Evolutionary conservation across 2,797 vertebrate genomes (phyloP).

Genomic region (Petrocephalus schoutedeni): DNA sequence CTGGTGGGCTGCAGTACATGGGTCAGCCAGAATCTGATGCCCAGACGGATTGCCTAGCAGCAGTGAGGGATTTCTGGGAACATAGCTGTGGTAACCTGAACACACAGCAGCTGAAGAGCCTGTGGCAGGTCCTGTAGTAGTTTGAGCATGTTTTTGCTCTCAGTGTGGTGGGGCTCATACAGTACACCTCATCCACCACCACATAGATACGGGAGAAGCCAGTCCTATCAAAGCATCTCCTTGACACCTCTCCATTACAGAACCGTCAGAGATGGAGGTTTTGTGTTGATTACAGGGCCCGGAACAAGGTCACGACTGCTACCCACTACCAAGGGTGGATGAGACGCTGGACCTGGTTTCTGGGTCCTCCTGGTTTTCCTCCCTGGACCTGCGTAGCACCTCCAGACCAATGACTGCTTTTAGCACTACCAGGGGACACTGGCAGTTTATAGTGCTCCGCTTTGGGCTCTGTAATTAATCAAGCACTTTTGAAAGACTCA

Average conservation of each 20-base stretch:
- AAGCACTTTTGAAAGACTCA: constrained; percentile 2
- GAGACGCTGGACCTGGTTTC: constrained; percentile 22
- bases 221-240: background rate
- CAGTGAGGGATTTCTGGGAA: constrained; percentile 5
- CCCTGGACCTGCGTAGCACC: constrained; percentile 6
- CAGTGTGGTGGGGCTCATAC: background rate
- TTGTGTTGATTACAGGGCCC: background rate
- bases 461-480: constrained; percentile 14
- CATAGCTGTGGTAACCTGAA: constrained; percentile 16
- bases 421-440: constrained; percentile 1
- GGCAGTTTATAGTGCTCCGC: constrained; percentile 20
- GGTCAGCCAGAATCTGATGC: too few relatives aligned
- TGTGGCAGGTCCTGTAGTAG: constrained; percentile 25
- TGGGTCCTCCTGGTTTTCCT: constrained; percentile 22
- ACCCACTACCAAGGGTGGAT: background rate
- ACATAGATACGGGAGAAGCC: background rate
- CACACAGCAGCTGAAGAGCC: background rate
- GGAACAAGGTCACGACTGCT: background rate
- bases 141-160: constrained; percentile 31
- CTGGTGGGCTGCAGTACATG: background rate
- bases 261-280: background rate
- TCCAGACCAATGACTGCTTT: constrained; percentile 14
- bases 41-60: background rate
- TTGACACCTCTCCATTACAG: background rate
- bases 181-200: constrained; percentile 25